Evolutionary conservation across 2,888 invertebrate genomes (phyloP), one percentile per base, ranked within the genome.

Genomic region (Troides helena): DNA sequence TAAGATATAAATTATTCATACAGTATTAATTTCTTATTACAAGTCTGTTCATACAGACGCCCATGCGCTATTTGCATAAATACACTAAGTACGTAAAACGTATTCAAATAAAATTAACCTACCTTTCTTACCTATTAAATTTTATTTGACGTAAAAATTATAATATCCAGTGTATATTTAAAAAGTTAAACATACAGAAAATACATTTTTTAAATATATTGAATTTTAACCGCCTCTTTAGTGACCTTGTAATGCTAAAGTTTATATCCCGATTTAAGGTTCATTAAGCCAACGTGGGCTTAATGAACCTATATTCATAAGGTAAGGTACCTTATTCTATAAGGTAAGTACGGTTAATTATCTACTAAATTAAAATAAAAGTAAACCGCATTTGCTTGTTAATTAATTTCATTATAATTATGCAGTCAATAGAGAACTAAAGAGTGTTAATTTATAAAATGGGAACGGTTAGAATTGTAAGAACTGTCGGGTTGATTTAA

Each of bases 1-100:
- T 50, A 46, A 21, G 10, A 1, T 62, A 53, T 53, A 53, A 23
- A 25, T 62, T 50, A 23, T 62, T 50, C 50, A 25, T 46, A 17
- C 23, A 25, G 21, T 23, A 21, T 10, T 62, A 23, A 58, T 58
- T 58, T 58, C 57, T 58, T 58, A 58, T 23, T 58, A 58, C 57
- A 58, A 21, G 23, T 23, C 57, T 58, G 23, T 53, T n/a, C 53
- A n/a, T 53, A 53, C n/a, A 53, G 53, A 53, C 53, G 53, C 53
- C 6, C 12, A n/a, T 53, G 53, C n/a, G n/a, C n/a, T n/a, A 53
- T 53, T 53, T n/a, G n/a, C 53, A 53, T 53, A 53, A 53, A 53
- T 53, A 53, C 53, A 6, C n/a, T 53, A 53, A 53, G 53, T n/a
- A n/a, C 8, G 5, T 6, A 53, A 53, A 53, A 53, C 53, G 18